These are phyloP conservation scores for Acipenser ruthenus DNA, from an alignment of 2,797 vertebrate species.

Conservation along the genomic window DNA sequence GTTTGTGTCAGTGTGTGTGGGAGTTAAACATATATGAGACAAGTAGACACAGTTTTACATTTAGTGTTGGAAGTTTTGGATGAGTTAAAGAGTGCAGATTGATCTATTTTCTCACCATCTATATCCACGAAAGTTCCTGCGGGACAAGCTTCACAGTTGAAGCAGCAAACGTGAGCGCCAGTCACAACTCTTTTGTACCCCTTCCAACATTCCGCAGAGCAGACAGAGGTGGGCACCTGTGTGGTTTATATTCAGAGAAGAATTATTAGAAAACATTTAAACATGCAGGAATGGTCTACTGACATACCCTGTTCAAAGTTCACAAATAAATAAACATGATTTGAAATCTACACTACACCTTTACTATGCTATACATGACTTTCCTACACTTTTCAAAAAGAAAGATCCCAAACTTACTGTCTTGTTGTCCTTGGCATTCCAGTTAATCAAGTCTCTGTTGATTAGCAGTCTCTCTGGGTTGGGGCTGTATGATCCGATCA, in stretches of 20 bases:
- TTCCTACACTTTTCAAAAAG: background rate
- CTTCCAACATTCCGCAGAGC: conserved; percentile 28
- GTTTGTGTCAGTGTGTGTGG: too few relatives aligned
- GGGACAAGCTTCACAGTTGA: conserved; percentile 22
- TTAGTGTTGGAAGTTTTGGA: too few relatives aligned
- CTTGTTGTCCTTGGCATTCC: conserved; percentile 21
- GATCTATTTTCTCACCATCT: background rate
- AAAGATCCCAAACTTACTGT: background rate
- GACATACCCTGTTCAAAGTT: too few relatives aligned
- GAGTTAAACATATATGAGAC: too few relatives aligned
- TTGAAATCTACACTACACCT: too few relatives aligned
- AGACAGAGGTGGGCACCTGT: conserved; percentile 22
- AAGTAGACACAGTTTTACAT: too few relatives aligned
- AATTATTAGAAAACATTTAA: too few relatives aligned
- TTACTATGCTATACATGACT: too few relatives aligned
- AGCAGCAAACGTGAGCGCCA: conserved; percentile 37
- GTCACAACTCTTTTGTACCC: conserved; percentile 27
- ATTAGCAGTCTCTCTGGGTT: background rate
- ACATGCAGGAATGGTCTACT: too few relatives aligned
- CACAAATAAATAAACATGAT: too few relatives aligned
- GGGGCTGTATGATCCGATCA: conserved; percentile 26
- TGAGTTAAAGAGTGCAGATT: too few relatives aligned
- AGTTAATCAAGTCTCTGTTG: background rate
- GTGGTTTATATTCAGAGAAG: too few relatives aligned
- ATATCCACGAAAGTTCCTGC: background rate